Evolutionary conservation across 2,888 invertebrate species (phyloP), one percentile per base, ranked within the genome.

Genomic region (Melieria crassipennis): DNA sequence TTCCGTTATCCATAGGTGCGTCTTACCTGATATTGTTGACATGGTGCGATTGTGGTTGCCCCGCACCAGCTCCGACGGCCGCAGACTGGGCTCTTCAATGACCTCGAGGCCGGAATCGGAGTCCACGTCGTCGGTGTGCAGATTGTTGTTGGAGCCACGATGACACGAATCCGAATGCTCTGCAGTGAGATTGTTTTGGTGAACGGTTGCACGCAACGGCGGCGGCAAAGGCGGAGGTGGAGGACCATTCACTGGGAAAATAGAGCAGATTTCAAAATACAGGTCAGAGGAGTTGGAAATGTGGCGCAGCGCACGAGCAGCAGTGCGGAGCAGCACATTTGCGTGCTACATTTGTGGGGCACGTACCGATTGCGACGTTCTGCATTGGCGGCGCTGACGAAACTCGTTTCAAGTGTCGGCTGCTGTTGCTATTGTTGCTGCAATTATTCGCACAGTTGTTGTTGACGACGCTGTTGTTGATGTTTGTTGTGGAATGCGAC

Each of bases 171-270:
- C 77, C 10, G 77, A 78, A 50, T 70, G 67, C 4, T 75, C 72
- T 55, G 74, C 62, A 16, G 77, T 70, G 65, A 76, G 75, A 70
- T 77, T 78, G 7, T 69, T 63, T 63, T 78, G 78, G 60, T 71
- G 78, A 5, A 76, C 68, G 0, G 88, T 87, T 0, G 87, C 87
- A 5, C 88, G 88, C 1, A 89, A 85, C 0, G 90, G 89, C 0
- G 90, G 90, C 0, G 92, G 91, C 13, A 92, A 91, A 0, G 93
- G 93, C 0, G 93, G 93, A 0, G 93, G 93, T 0, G 92, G 93
- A 0, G 92, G 92, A 0, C 92, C 87, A 75, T 78, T 84, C 1
- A 79, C 86, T 84, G 48, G 46, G 65, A 76, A 47, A 4, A 56
- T 16, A 4, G 11, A 58, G 6, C 45, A 57, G 56, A 30, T 47